phyloP scores from a whole-genome alignment of 2,113 vertebrate species.

The Ursus arctos region DNA sequence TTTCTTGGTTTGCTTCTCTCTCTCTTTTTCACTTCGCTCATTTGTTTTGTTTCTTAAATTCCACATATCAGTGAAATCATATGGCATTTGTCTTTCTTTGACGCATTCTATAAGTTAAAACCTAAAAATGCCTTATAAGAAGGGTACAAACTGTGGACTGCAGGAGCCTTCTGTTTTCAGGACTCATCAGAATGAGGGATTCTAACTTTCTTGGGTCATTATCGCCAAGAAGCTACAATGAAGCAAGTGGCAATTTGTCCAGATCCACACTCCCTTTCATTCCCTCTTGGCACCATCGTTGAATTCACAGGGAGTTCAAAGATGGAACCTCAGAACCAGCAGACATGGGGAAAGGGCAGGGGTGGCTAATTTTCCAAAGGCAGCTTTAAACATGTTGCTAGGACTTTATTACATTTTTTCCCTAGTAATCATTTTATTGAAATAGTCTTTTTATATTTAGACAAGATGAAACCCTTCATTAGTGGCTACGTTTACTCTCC shows the following conservation, averaged over 20 bases:
- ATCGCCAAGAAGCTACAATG: not conserved
- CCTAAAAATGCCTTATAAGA: not conserved
- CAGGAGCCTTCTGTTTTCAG: not conserved
- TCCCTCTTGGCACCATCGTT: not conserved
- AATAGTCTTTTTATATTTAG: not conserved
- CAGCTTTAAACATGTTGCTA: not conserved
- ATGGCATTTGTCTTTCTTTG: not conserved
- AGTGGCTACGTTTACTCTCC: not conserved
- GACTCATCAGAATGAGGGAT: not conserved
- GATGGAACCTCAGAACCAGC: not conserved
- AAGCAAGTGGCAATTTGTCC: not conserved
- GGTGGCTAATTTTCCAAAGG: not conserved
- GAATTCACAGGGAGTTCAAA: not conserved
- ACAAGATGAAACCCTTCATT: not conserved
- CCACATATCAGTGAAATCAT: not conserved
- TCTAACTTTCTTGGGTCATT: not conserved
- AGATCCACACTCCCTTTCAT: not conserved
- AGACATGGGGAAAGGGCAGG: not conserved
- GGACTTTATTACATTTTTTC: not conserved
- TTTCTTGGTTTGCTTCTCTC: not conserved
- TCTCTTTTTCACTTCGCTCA: not conserved
- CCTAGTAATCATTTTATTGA: not conserved
- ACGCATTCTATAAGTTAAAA: not conserved
- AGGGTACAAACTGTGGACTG: not conserved
- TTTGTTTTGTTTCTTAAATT: not conserved